These are phyloP conservation scores for Lasioglossum zephyrum DNA, from an alignment of 2,888 invertebrate genomes.

Conservation along the genomic window DNA sequence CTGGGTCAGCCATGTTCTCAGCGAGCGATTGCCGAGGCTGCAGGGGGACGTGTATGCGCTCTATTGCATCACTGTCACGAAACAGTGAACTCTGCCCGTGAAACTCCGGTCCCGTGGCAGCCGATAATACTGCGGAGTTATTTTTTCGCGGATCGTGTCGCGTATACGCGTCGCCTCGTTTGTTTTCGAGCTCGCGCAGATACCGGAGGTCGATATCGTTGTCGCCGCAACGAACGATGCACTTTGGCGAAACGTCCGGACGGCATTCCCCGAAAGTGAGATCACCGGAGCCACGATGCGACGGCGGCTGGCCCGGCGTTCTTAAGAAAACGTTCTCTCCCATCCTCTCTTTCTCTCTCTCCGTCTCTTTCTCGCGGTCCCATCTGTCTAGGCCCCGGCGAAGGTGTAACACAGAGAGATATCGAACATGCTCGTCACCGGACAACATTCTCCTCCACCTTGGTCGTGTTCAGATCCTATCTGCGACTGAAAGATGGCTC, in stretches of 20 bases:
- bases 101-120: not conserved
- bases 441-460: not conserved
- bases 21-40: not conserved
- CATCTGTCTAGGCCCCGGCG: not conserved
- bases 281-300: slow-evolving; percentile 76
- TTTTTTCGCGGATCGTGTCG: not conserved
- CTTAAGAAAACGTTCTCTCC: slow-evolving; percentile 6
- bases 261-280: slow-evolving; percentile 82
- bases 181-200: slow-evolving; percentile 39
- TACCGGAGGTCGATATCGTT: slow-evolving; percentile 74
- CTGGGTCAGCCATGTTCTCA: not conserved
- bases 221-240: slow-evolving; percentile 77
- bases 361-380: slow-evolving; percentile 1
- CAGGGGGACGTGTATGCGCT: not conserved
- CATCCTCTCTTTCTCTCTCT: not conserved
- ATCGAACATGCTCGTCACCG: slow-evolving; percentile 1
- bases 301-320: slow-evolving; percentile 37
- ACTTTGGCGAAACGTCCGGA: slow-evolving; percentile 80
- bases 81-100: not conserved
- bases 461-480: slow-evolving; percentile 14
- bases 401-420: not conserved
- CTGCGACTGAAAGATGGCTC: not conserved
- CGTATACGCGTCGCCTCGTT: not conserved
- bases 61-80: not conserved
- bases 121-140: slow-evolving; percentile 1